Evolutionary conservation across 2,888 invertebrate species (phyloP).

Genomic region (Epistrophe eligans): DNA sequence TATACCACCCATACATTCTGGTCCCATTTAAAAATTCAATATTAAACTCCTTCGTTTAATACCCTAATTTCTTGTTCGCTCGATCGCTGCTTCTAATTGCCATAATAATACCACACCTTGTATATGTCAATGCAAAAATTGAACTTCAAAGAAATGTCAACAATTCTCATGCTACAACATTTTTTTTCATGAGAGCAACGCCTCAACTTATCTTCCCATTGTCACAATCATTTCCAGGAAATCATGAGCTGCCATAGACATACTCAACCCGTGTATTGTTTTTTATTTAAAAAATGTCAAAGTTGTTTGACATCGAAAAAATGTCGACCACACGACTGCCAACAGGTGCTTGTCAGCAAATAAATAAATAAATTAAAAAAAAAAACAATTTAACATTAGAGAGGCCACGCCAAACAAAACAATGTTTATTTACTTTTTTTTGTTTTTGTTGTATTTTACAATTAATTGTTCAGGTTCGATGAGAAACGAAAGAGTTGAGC

Average conservation of each 20-base stretch:
- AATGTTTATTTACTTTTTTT: constrained; percentile 55
- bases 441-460: constrained; percentile 16
- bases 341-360: constrained; percentile 67
- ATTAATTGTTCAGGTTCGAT: constrained; percentile 51
- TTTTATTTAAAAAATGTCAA: constrained; percentile 62
- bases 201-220: constrained; percentile 48
- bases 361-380: not conserved
- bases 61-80: not conserved
- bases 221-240: constrained; percentile 64
- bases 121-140: constrained; percentile 41
- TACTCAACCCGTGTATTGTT: constrained; percentile 47
- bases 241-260: constrained; percentile 47
- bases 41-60: not conserved
- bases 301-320: constrained; percentile 73
- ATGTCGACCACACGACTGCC: constrained; percentile 70
- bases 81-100: constrained; percentile 12
- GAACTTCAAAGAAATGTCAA: constrained; percentile 61
- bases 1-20: too few species aligned
- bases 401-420: constrained; percentile 55
- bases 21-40: constrained; percentile 5
- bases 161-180: constrained; percentile 38
- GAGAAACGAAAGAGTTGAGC: constrained; percentile 42
- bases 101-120: constrained; percentile 17
- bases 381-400: constrained; percentile 40
- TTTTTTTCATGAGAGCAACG: constrained; percentile 38